Base-by-base conservation (phyloP, 2,888 invertebrate genomes). In the Caenorhabditis sp. region DNA sequence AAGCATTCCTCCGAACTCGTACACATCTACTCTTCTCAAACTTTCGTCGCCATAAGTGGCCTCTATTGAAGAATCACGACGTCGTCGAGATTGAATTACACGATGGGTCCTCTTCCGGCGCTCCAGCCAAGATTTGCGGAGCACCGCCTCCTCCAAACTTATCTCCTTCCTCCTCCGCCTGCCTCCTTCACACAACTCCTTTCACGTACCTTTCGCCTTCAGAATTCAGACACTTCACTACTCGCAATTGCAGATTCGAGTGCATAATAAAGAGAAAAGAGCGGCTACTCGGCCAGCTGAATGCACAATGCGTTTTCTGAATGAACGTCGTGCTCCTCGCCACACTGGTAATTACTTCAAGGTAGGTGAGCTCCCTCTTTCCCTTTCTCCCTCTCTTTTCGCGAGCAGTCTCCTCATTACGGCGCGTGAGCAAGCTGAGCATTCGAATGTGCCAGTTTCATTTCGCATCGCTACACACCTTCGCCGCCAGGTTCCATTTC, bases 81-180 rank as follows among this genome's bases (percentile, higher is more conserved):
- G 70, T 59, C 70, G 70, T 70, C 70, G 53, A 70, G 70, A 70
- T 70, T 70, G 70, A 70, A 70, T 70, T 70, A 70, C 70, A 70
- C 70, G 70, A 70, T 70, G 70, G 59, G 70, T 32, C 70, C 32
- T 70, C 59, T 61, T 66, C 66, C 66, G 56, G 55, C 46, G 55
- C 55, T 66, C 56, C 65, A 50, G 37, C 61, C 37, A 62, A 62
- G 43, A 65, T 43, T 43, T 43, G 20, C 43, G 11, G 43, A 39
- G 50, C 50, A 15, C 53, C 63, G 45, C 55, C 66, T 43, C 22
- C 46, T 56, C 32, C 50, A 59, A 70, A 61, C 59, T 70, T 70
- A 32, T 59, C 48, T 43, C 15, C 7, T 2, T 41, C 15, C 45
- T 70, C 59, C 41, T 70, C 37, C 53, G 17, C 59, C 46, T 46